Conservation (phyloP, 1,140 invertebrate species). For the Bombus terrestris region DNA sequence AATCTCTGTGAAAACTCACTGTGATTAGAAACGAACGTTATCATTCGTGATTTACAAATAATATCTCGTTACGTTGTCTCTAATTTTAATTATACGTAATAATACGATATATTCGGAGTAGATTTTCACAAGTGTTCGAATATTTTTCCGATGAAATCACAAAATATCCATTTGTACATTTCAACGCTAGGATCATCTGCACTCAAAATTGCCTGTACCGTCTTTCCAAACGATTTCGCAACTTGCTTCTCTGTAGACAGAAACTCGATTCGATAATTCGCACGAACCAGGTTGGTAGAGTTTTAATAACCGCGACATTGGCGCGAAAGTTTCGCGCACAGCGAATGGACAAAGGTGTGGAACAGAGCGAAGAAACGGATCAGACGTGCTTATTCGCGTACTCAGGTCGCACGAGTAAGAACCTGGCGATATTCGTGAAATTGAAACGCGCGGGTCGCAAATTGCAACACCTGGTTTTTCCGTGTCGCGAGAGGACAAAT, state of each 20-base stretch:
- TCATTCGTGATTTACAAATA: too few relatives aligned
- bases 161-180: background rate
- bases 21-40: too few relatives aligned
- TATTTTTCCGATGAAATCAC: background rate
- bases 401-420: background rate
- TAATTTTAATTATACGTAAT: too few relatives aligned
- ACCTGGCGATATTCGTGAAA: background rate
- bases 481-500: background rate
- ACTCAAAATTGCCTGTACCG: too few relatives aligned
- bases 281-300: background rate
- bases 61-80: too few relatives aligned
- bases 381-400: background rate
- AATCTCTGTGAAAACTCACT: too few relatives aligned
- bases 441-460: background rate
- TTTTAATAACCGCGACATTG: slow-evolving; percentile 6
- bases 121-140: background rate
- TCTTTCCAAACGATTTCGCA: too few relatives aligned
- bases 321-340: background rate
- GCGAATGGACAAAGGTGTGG: background rate
- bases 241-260: too few relatives aligned
- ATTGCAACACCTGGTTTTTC: slow-evolving; percentile 8
- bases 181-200: too few relatives aligned
- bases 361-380: background rate
- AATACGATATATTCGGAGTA: too few relatives aligned
- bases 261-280: background rate